phyloP scores from a whole-genome alignment of 1,140 invertebrate genomes.

The Drosophila tsacasi region DNA sequence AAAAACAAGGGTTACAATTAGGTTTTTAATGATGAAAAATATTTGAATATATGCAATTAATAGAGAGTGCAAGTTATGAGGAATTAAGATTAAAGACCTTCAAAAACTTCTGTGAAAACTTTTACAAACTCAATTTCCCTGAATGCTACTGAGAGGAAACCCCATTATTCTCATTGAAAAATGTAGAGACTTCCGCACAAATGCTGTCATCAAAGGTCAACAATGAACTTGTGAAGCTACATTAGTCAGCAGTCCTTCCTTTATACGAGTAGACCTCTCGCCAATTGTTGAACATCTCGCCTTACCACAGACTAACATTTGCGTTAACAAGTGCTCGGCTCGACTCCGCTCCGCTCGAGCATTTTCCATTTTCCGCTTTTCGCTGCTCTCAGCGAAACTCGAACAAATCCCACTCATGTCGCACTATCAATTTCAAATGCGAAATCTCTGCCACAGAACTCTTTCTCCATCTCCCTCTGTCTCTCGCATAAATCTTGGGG shows the following conservation, averaged over 20 bases:
- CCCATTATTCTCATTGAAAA: constrained; percentile 12
- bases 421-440: constrained; percentile 74
- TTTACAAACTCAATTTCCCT: background rate
- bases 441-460: constrained; percentile 49
- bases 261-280: constrained; percentile 23
- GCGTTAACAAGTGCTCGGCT: constrained; percentile 43
- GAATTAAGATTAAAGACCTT: no score
- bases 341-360: constrained; percentile 1
- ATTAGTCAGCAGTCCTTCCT: constrained; percentile 20
- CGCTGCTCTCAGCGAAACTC: constrained; percentile 38
- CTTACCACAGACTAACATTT: constrained; percentile 41
- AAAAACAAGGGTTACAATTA: background rate
- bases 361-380: constrained; percentile 24
- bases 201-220: constrained; percentile 23
- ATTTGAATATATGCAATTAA: no score
- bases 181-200: constrained; percentile 5
- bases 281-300: constrained; percentile 27
- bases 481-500: constrained; percentile 67
- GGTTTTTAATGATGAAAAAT: background rate
- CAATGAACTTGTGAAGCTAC: constrained; percentile 11
- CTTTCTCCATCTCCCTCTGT: background rate
- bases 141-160: background rate
- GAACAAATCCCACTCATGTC: constrained; percentile 59
- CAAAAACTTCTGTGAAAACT: background rate
- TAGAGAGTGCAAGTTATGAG: no score